Evolutionary conservation across 2,888 invertebrate species (phyloP).

Genomic region (Anoncus sp.): DNA sequence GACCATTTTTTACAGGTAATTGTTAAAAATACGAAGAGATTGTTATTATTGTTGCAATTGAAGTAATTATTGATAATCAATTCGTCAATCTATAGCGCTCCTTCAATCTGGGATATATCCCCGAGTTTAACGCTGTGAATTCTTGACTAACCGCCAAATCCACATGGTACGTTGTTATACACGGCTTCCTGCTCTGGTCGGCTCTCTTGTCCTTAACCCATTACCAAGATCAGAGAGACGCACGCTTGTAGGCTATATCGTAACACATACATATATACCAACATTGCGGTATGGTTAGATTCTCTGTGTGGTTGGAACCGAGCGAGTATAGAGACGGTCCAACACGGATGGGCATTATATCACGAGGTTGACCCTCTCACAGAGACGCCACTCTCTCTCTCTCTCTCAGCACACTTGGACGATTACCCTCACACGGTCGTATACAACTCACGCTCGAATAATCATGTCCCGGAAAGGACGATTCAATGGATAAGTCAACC

Average conservation of each 20-base stretch:
- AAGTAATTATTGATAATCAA: background rate
- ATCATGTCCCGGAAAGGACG: slow-evolving; percentile 44
- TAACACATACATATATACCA: slow-evolving; percentile 46
- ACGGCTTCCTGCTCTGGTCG: slow-evolving; percentile 6
- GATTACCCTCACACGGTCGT: slow-evolving; percentile 53
- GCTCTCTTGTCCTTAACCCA: slow-evolving; percentile 55
- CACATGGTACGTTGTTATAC: slow-evolving; percentile 32
- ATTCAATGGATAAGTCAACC: slow-evolving; percentile 40
- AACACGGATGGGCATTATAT: slow-evolving; percentile 35
- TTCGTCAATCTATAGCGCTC: too few species aligned
- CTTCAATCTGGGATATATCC: background rate
- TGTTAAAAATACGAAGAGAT: background rate
- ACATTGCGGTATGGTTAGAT: slow-evolving; percentile 13
- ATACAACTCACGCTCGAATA: slow-evolving; percentile 46
- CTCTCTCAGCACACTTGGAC: slow-evolving; percentile 40
- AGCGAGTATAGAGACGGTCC: slow-evolving; percentile 27
- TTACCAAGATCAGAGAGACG: slow-evolving; percentile 56
- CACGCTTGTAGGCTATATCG: slow-evolving; percentile 28
- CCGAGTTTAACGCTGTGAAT: background rate
- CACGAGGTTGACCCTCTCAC: slow-evolving; percentile 17
- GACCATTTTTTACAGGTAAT: too few species aligned
- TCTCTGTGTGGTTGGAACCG: slow-evolving; percentile 32
- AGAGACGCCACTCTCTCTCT: too few species aligned
- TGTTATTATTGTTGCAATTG: background rate
- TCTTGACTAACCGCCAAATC: slow-evolving; percentile 35